Percentiles rank a stretch among this genome's conserved stretches.
Conservation (phyloP, 2,113 vertebrate genomes). For the Alexandromys fortis region DNA sequence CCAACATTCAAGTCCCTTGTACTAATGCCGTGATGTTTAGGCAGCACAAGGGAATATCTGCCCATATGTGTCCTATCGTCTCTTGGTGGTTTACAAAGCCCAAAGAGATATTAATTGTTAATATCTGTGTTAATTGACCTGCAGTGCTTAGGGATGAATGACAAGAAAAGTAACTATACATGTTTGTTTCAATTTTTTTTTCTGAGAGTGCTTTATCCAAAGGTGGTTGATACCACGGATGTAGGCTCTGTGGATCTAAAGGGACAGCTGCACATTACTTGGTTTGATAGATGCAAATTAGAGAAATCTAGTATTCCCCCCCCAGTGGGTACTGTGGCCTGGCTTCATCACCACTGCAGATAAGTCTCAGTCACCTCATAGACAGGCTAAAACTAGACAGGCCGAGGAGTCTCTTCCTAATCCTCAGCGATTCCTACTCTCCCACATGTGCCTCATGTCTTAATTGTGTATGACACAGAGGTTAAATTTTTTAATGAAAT, state of each 20-base stretch:
- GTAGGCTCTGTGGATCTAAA: background rate
- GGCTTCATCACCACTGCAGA: fast-evolving
- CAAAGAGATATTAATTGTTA: background rate
- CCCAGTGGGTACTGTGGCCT: background rate
- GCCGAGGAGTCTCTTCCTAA: background rate
- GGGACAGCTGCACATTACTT: background rate
- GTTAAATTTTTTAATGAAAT: background rate
- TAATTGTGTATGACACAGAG: background rate
- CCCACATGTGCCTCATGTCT: background rate
- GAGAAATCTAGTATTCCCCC: no score
- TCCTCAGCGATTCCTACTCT: background rate
- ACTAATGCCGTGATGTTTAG: no score
- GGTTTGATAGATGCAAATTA: background rate
- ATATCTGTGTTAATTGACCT: background rate
- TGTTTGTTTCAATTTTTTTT: background rate
- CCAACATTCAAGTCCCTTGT: background rate
- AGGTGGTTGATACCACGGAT: background rate
- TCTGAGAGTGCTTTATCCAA: background rate
- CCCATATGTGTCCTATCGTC: no score
- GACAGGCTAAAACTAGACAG: background rate
- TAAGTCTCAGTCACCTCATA: background rate
- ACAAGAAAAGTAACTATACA: background rate
- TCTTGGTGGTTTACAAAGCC: background rate
- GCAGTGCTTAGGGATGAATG: background rate
- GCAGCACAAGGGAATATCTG: background rate